Conservation (phyloP, 92 coral and sea anemone genomes). For the Siderastrea siderea region DNA sequence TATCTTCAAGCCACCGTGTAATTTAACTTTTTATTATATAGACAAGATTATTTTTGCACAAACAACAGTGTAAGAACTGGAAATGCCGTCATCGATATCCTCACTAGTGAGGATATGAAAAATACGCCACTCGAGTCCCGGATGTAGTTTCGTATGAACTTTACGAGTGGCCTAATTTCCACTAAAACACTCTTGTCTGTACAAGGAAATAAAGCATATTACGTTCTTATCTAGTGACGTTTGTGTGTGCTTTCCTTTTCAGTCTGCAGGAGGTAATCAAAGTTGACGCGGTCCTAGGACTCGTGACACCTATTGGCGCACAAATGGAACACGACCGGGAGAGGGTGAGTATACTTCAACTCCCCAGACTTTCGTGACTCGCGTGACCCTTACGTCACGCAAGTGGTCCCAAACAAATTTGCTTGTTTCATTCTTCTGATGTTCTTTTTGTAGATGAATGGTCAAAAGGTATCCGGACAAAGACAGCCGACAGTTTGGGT, state of each 20-base stretch:
- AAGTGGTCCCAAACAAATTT: background rate
- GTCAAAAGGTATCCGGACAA: constrained; percentile 18
- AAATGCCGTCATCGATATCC: no score
- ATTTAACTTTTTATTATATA: no score
- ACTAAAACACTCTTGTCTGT: no score
- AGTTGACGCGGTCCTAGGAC: constrained; percentile 87
- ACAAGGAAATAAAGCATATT: no score
- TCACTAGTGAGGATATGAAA: no score
- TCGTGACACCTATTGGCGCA: constrained; percentile 91
- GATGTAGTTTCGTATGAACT: no score
- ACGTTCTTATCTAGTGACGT: background rate
- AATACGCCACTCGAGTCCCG: no score
- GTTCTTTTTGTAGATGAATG: constrained; percentile 21
- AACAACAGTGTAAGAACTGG: no score
- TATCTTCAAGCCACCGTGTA: no score
- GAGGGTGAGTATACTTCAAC: constrained; percentile 64
- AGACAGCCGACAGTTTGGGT: constrained; percentile 6
- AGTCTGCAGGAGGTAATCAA: constrained; percentile 78
- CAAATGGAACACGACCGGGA: constrained; percentile 95
- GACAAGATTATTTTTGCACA: no score
- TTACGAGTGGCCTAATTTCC: no score
- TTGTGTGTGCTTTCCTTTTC: background rate
- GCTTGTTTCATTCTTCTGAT: background rate
- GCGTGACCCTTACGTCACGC: background rate
- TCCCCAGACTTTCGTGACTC: background rate